These are phyloP conservation scores for Mormyrus hasselquistii DNA, from an alignment of 2,797 vertebrate genomes.

Conservation along the genomic window DNA sequence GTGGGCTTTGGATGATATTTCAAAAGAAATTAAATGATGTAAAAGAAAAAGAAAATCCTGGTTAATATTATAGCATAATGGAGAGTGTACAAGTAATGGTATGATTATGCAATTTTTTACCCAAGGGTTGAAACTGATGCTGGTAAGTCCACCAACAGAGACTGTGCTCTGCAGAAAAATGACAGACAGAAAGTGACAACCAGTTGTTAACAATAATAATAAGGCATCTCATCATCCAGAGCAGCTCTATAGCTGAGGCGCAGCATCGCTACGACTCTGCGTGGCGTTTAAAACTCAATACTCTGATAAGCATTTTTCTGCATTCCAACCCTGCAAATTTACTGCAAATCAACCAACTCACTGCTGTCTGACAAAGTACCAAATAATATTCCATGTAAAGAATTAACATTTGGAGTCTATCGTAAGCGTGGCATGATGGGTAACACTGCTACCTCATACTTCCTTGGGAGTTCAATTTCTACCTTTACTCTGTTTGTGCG, in stretches of 20 bases:
- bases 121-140: background rate
- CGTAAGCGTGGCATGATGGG: background rate
- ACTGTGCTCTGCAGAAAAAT: background rate
- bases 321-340: background rate
- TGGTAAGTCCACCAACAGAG: background rate
- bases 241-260: background rate
- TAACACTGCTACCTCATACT: background rate
- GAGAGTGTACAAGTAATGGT: background rate
- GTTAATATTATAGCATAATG: background rate
- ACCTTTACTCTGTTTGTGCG: background rate
- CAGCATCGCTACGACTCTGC: background rate
- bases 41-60: background rate
- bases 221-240: background rate
- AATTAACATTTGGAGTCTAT: background rate
- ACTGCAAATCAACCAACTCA: background rate
- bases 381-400: background rate
- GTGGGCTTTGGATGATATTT: background rate
- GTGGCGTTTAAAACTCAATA: background rate
- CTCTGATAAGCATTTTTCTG: background rate
- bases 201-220: background rate
- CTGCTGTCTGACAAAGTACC: background rate
- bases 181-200: background rate
- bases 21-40: background rate
- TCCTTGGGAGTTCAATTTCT: background rate
- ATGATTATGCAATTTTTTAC: background rate